A percentile compares a stretch with the other conserved stretches of the same genome.
Evolutionary conservation across 1,140 invertebrate species (phyloP).

Genomic region (Pseudachorutes palmiensis): DNA sequence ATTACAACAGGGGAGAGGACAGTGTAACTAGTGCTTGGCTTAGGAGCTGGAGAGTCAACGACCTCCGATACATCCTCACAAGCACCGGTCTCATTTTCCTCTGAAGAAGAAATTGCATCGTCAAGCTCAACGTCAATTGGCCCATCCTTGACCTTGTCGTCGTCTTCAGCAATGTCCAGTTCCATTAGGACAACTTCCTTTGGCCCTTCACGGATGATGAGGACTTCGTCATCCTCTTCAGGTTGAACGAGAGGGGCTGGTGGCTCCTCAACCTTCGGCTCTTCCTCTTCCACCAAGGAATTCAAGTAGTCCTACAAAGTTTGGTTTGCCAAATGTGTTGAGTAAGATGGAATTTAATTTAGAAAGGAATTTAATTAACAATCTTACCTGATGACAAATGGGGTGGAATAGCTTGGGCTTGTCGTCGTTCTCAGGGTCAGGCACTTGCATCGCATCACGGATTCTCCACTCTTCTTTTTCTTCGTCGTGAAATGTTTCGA

Average conservation of each 20-base stretch:
- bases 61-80: constrained; percentile 15
- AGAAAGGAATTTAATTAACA: constrained; percentile 44
- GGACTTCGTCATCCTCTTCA: constrained; percentile 44
- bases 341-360: background rate
- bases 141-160: constrained; percentile 33
- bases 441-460: constrained; percentile 61
- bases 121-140: constrained; percentile 12
- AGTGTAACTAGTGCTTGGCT: background rate
- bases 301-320: constrained; percentile 16
- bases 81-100: constrained; percentile 15
- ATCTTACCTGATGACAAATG: constrained; percentile 75
- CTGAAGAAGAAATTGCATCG: too few species aligned
- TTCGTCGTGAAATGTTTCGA: constrained; percentile 90
- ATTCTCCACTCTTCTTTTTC: constrained; percentile 94
- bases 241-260: constrained; percentile 31
- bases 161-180: constrained; percentile 36
- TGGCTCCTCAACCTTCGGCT: constrained; percentile 24
- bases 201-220: constrained; percentile 40
- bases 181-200: constrained; percentile 37
- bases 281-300: constrained; percentile 30
- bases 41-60: background rate
- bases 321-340: background rate
- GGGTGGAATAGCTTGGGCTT: constrained; percentile 72
- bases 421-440: constrained; percentile 50
- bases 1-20: constrained; percentile 31